These are phyloP conservation scores for Autographa gamma DNA, from an alignment of 2,888 invertebrate species.

Conservation along the genomic window DNA sequence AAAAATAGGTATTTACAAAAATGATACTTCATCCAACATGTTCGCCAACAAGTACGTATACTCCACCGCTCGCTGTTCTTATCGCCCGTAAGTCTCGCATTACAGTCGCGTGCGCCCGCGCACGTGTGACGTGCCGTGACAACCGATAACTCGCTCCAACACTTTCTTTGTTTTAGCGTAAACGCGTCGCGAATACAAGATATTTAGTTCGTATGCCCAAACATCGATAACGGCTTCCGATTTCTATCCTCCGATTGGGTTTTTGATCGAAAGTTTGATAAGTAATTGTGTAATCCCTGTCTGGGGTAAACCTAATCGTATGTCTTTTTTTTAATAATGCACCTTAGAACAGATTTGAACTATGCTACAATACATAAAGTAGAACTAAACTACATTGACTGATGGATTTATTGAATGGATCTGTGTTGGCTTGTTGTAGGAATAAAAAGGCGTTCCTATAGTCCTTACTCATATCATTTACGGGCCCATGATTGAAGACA, in stretches of 20 bases:
- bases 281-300: neutral
- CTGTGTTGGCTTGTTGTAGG: no score
- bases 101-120: conserved; percentile 62
- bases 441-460: no score
- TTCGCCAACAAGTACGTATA: conserved; percentile 9
- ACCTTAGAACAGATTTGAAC: no score
- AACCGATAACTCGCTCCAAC: conserved; percentile 60
- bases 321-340: no score
- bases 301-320: neutral
- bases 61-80: neutral
- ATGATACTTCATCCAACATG: neutral
- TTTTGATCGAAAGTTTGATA: conserved; percentile 16
- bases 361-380: no score
- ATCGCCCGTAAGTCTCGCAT: conserved; percentile 49
- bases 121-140: conserved; percentile 65
- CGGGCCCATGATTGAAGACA: no score
- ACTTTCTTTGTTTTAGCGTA: conserved; percentile 72
- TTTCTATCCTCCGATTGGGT: conserved; percentile 19
- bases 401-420: no score
- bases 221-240: conserved; percentile 24
- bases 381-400: no score
- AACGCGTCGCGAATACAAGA: conserved; percentile 56
- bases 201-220: conserved; percentile 16
- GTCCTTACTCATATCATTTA: no score
- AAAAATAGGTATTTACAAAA: no score